Evolutionary conservation across 1,140 invertebrate species (phyloP), one percentile per base, ranked within the genome.

Genomic region (Psix sp.): DNA sequence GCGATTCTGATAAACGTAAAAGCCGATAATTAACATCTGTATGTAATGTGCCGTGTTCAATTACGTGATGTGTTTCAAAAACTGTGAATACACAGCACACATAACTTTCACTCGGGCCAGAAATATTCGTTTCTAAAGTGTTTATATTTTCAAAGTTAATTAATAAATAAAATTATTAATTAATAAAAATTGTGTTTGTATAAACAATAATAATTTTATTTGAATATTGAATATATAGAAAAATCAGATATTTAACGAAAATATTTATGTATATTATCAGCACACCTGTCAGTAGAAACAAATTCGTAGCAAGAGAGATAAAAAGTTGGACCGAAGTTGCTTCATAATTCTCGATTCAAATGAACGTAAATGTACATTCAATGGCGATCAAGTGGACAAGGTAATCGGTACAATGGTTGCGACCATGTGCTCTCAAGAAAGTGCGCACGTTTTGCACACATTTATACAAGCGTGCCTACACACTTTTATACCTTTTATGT

Each of bases 351-450:
- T 35, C 17, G 46, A 38, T 65, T 45, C 39, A 39, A 65, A 54
- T 18, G 45, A 39, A 14, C 57, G 17, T 49, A 60, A 60, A 21
- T 29, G 20, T 40, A 10, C 35, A 7, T 65, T 63, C 39, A 65
- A 65, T 65, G 48, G 48, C 39, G 60, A 65, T 65, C 38, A 52
- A 63, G 39, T 45, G 59, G 49, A 46, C 49, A 65, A 65, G 60
- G 60, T 54, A 39, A 65, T 51, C 31, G 60, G 60, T 31, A 65
- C 48, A 24, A 54, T 45, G 48, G 17, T 45, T 16, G 40, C 26
- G 59, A 46, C 26, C 26, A 29, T 54, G 42, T 54, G 49, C 39
- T 33, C 40, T 24, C 21, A 65, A 65, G 48, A 63, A 63, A 63
- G 38, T 16, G 56, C 56, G 56, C 52, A 40, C 18, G 24, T 13